phyloP scores from a whole-genome alignment of 2,113 vertebrate genomes.

The Urocitellus parryii region DNA sequence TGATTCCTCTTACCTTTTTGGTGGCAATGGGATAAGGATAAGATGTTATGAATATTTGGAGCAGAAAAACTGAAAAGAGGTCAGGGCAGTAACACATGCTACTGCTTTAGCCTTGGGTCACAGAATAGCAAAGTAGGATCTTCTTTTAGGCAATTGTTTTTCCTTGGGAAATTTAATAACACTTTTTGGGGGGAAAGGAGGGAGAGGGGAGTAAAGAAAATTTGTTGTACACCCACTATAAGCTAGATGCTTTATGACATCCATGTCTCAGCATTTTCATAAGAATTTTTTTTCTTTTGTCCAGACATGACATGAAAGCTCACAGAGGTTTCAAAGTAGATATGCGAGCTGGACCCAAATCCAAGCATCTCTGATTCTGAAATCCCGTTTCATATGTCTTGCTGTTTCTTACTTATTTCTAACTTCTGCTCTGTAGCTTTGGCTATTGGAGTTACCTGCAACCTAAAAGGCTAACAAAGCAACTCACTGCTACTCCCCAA shows the following conservation, averaged over 20 bases:
- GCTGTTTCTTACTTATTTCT: background rate
- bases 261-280: background rate
- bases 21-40: background rate
- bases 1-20: background rate
- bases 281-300: background rate
- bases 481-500: background rate
- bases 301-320: background rate
- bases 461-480: background rate
- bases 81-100: background rate
- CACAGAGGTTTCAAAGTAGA: background rate
- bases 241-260: background rate
- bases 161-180: background rate
- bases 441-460: background rate
- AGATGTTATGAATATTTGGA: background rate
- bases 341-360: background rate
- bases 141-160: slow-evolving; percentile 8
- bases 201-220: background rate
- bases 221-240: background rate
- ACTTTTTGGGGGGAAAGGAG: background rate
- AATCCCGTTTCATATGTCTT: background rate
- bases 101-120: background rate
- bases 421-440: background rate
- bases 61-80: slow-evolving; percentile 1
- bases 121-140: background rate
- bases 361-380: background rate